phyloP scores from a whole-genome alignment of 2,113 vertebrate genomes.

The Dunckerocampus dactyliophorus region DNA sequence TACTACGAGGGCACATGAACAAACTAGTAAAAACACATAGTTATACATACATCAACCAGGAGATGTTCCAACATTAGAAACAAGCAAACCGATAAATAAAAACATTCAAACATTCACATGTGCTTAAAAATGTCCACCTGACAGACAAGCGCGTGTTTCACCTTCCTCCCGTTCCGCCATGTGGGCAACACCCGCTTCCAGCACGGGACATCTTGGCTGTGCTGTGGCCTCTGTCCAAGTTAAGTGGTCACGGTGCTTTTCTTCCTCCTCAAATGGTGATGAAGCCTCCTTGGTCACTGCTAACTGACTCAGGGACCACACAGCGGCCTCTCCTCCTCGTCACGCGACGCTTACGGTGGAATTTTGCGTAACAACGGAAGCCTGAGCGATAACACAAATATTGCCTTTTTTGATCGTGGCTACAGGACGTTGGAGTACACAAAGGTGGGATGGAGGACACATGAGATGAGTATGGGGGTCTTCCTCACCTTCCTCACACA shows the following conservation, averaged over 20 bases:
- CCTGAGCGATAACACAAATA: conserved; percentile 61
- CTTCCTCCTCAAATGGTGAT: conserved; percentile 79
- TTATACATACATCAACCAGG: neutral
- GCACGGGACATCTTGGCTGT: neutral
- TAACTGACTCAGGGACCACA: conserved; percentile 84
- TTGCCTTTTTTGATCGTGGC: neutral
- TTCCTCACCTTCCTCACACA: conserved; percentile 89
- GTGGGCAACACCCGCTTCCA: no score
- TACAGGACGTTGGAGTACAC: neutral
- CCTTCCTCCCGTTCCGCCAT: neutral
- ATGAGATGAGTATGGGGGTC: no score
- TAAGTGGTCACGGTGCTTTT: neutral
- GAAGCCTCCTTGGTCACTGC: conserved; percentile 88
- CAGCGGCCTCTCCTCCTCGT: conserved; percentile 91
- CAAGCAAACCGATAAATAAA: neutral
- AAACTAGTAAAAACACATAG: neutral
- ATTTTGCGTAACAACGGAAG: conserved; percentile 93
- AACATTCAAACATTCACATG: neutral
- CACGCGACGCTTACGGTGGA: conserved; percentile 93
- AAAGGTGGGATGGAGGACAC: neutral
- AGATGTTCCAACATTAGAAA: neutral
- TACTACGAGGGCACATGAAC: neutral
- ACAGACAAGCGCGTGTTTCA: neutral
- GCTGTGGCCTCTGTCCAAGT: neutral
- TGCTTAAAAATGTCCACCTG: neutral